Conservation (phyloP, 2,797 vertebrate species). For the Sylvia borin region DNA sequence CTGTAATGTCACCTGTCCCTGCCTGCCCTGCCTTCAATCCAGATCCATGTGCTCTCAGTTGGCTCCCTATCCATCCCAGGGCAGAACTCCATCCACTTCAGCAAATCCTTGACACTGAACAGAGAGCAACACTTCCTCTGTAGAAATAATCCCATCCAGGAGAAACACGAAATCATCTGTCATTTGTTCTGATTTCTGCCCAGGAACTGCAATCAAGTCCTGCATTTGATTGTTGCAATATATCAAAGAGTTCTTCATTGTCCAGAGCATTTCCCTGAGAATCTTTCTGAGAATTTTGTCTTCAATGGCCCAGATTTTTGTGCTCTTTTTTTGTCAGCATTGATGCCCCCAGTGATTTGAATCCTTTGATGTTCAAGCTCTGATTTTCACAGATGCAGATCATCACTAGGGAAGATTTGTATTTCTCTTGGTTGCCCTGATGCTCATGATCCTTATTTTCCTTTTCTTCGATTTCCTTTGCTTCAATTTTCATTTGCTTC, state of each 20-base stretch:
- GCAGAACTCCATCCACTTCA: background rate
- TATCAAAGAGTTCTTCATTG: conserved; percentile 83
- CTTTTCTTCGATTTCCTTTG: background rate
- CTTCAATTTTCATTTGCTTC: too few relatives aligned
- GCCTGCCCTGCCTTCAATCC: background rate
- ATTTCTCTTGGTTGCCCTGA: background rate
- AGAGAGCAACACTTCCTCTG: background rate
- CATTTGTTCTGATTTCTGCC: background rate
- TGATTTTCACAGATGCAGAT: conserved; percentile 83
- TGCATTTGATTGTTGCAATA: conserved; percentile 85
- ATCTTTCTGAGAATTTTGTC: conserved; percentile 83
- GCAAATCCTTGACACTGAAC: background rate
- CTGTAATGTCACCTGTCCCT: background rate
- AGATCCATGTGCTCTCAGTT: background rate
- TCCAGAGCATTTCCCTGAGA: conserved; percentile 85
- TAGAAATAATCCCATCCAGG: background rate
- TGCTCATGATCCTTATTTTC: background rate
- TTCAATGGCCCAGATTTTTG: conserved; percentile 68
- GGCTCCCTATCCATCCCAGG: fast-evolving
- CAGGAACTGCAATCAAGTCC: background rate
- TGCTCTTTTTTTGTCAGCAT: conserved; percentile 77
- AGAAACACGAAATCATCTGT: background rate
- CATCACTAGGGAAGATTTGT: conserved; percentile 69
- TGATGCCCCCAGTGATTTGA: conserved; percentile 82
- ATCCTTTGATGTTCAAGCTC: conserved; percentile 85